These are phyloP conservation scores for Tringa solitaria DNA, from an alignment of 2,113 vertebrate species.

Conservation along the genomic window DNA sequence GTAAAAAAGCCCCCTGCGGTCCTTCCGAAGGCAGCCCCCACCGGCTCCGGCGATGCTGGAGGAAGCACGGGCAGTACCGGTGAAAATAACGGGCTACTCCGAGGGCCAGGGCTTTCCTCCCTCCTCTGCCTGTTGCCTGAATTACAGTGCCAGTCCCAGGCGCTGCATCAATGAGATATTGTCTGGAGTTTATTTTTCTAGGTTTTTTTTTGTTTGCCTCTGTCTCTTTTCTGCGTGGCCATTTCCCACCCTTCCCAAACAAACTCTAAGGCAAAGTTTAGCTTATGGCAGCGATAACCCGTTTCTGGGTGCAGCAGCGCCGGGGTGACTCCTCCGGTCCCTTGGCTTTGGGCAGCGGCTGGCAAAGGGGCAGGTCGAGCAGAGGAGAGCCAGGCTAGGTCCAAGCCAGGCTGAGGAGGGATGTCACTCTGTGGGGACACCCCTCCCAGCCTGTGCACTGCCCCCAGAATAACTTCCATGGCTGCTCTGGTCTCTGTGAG, in stretches of 20 bases:
- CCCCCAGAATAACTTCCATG: not conserved
- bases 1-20: not conserved
- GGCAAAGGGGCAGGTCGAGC: not conserved
- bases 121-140: fast-evolving
- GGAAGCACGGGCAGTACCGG: not conserved
- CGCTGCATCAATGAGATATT: not conserved
- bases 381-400: not conserved
- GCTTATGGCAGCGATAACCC: fast-evolving
- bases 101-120: not conserved
- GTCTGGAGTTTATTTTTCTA: slow-evolving; percentile 20
- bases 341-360: not conserved
- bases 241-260: not conserved
- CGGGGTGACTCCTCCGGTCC: not conserved
- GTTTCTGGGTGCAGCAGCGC: not conserved
- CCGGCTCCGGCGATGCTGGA: not conserved
- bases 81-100: not conserved
- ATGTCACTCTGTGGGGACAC: fast-evolving
- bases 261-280: not conserved
- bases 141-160: not conserved
- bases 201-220: not conserved
- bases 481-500: fast-evolving
- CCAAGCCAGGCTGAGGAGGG: not conserved
- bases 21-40: not conserved
- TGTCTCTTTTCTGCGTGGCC: not conserved
- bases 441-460: not conserved